Percentiles rank a stretch among this genome's conserved stretches.
Evolutionary conservation across 2,888 invertebrate species (phyloP).

Genomic region (Pammene fasciana): DNA sequence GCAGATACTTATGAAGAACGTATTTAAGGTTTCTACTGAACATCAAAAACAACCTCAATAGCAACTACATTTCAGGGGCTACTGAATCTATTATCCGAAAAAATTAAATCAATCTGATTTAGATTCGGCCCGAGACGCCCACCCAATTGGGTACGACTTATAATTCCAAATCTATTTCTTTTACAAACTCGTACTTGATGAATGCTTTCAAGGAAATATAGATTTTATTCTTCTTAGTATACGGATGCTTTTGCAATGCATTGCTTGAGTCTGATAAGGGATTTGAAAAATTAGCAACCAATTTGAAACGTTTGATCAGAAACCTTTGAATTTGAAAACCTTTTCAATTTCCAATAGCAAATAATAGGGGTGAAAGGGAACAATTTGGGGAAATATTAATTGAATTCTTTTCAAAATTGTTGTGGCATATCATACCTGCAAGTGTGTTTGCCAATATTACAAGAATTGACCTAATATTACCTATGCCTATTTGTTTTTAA

Average conservation of each 20-base stretch:
- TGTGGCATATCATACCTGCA: too few species aligned
- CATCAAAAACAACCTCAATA: not conserved
- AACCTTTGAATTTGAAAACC: constrained; percentile 23
- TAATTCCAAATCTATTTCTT: not conserved
- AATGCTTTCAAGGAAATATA: not conserved
- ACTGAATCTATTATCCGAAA: constrained; percentile 21
- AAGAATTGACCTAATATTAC: too few species aligned
- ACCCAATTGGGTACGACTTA: constrained; percentile 6
- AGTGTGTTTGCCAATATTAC: too few species aligned
- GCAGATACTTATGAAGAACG: not conserved
- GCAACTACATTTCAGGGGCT: not conserved
- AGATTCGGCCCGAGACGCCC: constrained; percentile 15
- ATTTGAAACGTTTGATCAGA: constrained; percentile 25
- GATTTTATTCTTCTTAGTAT: not conserved
- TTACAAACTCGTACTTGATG: not conserved
- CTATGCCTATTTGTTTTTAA: too few species aligned
- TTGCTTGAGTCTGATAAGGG: not conserved
- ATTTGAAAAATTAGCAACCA: not conserved
- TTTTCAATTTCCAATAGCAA: constrained; percentile 16
- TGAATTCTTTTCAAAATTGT: not conserved
- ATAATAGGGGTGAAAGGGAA: constrained; percentile 12
- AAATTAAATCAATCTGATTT: constrained; percentile 22
- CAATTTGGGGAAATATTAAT: not conserved
- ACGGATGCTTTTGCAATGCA: not conserved
- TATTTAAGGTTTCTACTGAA: not conserved